Percentiles rank a stretch among this genome's conserved stretches.
Conservation (phyloP, 2,888 invertebrate genomes). For the Chloroclystis v-ata region DNA sequence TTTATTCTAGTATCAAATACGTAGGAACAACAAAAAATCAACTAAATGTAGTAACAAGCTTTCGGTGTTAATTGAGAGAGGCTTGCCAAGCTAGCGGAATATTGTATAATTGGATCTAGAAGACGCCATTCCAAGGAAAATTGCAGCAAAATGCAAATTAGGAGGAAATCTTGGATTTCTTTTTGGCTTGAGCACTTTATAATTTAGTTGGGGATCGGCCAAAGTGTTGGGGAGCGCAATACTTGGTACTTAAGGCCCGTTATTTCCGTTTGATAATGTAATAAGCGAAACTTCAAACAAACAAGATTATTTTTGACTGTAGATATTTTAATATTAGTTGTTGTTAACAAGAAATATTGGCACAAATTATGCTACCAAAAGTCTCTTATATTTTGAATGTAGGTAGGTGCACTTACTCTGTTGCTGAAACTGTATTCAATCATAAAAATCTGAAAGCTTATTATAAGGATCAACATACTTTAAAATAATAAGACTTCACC, state of each 20-base stretch:
- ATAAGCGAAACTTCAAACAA: not conserved
- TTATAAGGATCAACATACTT: too few species aligned
- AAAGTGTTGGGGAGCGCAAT: constrained; percentile 5
- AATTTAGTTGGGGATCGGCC: constrained; percentile 17
- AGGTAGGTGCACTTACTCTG: too few species aligned
- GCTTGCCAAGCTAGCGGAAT: constrained; percentile 39
- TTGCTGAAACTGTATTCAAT: too few species aligned
- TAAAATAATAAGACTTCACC: constrained; percentile 20
- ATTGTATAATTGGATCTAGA: constrained; percentile 61
- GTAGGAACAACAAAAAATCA: too few species aligned
- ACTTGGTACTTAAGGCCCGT: not conserved
- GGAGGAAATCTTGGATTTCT: constrained; percentile 41
- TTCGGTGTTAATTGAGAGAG: constrained; percentile 7
- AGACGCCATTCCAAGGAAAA: constrained; percentile 49
- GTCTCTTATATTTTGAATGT: too few species aligned
- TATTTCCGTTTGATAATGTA: not conserved
- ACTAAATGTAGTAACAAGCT: constrained; percentile 1
- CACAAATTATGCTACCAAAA: too few species aligned
- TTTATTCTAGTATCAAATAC: too few species aligned
- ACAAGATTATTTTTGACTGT: not conserved
- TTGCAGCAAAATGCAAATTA: constrained; percentile 52
- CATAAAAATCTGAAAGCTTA: too few species aligned
- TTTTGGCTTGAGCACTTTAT: constrained; percentile 29
- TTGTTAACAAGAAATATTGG: too few species aligned
- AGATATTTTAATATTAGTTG: not conserved